Base-by-base conservation (phyloP, 2,113 vertebrate genomes). In the Lophius piscatorius region DNA sequence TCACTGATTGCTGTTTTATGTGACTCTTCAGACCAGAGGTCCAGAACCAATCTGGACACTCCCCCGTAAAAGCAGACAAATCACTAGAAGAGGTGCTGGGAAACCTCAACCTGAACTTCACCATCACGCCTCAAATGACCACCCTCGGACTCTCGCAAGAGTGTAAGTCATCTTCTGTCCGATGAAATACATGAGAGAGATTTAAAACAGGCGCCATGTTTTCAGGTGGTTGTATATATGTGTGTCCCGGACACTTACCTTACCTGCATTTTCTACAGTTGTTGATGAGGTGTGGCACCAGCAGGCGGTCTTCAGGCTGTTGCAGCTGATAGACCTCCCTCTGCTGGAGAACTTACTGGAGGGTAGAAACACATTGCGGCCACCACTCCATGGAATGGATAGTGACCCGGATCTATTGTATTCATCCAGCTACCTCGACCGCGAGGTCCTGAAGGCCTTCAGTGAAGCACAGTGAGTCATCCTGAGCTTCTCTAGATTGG, bases 361-460 rank as follows among this genome's bases (percentile, higher is more conserved):
- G 51, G 90, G 91, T 12, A 90, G 86, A 47, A 89, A 90, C 1
- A 12, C 45, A 0, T 44, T 78, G 6, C 75, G 67, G 18, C 61
- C 85, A n/a, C 82, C 87, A 36, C 76, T 91, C 14, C 81, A 89
- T 18, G 79, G 84, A 13, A 72, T 87, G 31, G 90, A 89, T 82
- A 93, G 89, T 14, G 91, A 91, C 41, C 65, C 92, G 2, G 92
- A 92, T 13, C 84, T 90, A 45, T 70, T 93, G 66, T 91, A 92
- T 78, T 92, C 87, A 2, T 94, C 94, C 29, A 95, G 92, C 85
- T 98, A 94, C 70, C 77, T 99, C 38, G 97, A 99, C 83, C 85
- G 96, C 51, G 93, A 95, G 72, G 94, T 99, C 76, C 94, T 99
- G 62, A 99, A 97, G 84, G 96, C 96, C 67, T 98, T 98, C 78